Base-by-base conservation (phyloP, 2,888 invertebrate species). In the Drosophila rellima region DNA sequence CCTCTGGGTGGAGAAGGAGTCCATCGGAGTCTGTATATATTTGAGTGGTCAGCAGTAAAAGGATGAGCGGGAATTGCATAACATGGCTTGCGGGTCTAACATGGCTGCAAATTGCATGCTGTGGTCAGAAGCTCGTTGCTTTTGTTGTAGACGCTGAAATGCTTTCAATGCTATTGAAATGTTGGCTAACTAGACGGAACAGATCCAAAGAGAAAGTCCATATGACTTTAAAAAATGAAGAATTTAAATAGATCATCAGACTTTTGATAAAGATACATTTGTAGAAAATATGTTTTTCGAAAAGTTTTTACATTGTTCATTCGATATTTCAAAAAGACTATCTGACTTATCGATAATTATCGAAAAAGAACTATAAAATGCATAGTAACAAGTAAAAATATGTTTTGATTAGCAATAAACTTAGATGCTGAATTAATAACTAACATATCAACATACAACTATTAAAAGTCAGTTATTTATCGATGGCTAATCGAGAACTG, bases 41-140 rank as follows among this genome's bases (percentile, higher is more conserved):
- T 39, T 17, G 23, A 40, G 62, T 55, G 54, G 52, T 31, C 64
- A 56, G 56, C 20, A 45, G 35, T 23, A 29, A 15, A 11, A 3
- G 15, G 18, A 13, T 2, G 3, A 8, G 0, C 26, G 31, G 23
- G 17, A 18, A 18, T 29, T 23, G 23, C 60, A n/a, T 23, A n/a
- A 40, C 33, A 18, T n/a, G 18, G 20, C 50, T 35, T 8, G 50
- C 15, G 35, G 18, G 3, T 13, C 18, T 31, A 45, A 29, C 71
- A 62, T 45, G 29, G 29, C 42, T 56, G 67, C 74, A 60, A 70
- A 74, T 66, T 74, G 59, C 74, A 67, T 52, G 66, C 59, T 56
- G 52, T 31, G 55, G 56, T 70, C 70, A 62, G 59, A 74, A 70
- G 70, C 70, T 63, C 40, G 23, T 48, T 44, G 62, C 59, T 63